A percentile compares a stretch with the other conserved stretches of the same genome.
These are phyloP conservation scores for Vipera latastei DNA, from an alignment of 2,797 vertebrate genomes.

Conservation along the genomic window DNA sequence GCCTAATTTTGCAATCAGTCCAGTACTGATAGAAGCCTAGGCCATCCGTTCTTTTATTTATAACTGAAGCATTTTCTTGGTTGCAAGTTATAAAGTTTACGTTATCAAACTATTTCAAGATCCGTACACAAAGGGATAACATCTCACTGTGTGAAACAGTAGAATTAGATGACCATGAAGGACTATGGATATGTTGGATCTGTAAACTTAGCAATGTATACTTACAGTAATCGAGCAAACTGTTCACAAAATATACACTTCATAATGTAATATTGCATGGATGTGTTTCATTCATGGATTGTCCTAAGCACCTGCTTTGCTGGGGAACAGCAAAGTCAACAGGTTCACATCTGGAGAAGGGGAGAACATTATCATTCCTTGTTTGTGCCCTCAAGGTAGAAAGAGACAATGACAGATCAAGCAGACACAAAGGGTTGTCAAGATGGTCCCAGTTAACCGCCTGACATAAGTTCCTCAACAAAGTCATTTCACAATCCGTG, in stretches of 20 bases:
- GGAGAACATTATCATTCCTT: constrained; percentile 31
- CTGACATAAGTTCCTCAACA: constrained; percentile 7
- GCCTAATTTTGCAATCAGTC: not conserved
- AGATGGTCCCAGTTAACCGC: constrained; percentile 14
- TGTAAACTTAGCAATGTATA: no score
- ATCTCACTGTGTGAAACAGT: not conserved
- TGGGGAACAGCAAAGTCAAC: constrained; percentile 29
- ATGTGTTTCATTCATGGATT: constrained; percentile 30
- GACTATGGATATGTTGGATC: no score
- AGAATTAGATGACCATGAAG: not conserved
- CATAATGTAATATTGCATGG: no score
- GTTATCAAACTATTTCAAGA: not conserved
- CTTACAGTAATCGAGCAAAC: no score
- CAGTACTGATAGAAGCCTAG: not conserved
- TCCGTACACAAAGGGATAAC: not conserved
- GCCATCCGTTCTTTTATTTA: not conserved
- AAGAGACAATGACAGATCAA: not conserved
- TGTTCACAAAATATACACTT: no score
- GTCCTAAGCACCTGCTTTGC: constrained; percentile 8
- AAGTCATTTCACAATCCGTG: not conserved
- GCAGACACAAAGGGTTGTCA: not conserved
- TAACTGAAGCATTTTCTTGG: not conserved
- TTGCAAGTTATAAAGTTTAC: not conserved
- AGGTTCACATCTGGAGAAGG: constrained; percentile 21
- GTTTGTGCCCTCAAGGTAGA: not conserved